phyloP scores from a whole-genome alignment of 2,113 vertebrate genomes.

The Ctenomys sociabilis region DNA sequence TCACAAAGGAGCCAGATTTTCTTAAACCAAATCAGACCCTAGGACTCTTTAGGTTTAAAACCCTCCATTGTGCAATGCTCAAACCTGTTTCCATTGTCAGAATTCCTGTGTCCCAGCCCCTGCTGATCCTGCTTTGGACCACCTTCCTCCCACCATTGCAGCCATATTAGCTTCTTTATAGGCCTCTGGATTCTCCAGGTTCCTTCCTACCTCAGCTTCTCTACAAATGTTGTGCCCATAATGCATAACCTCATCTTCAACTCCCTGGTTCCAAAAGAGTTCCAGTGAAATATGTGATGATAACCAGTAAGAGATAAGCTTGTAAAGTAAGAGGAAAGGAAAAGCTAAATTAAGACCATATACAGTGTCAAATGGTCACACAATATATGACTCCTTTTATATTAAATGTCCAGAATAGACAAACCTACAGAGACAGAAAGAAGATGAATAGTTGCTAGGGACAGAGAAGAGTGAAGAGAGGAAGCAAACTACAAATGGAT shows the following conservation, averaged over 20 bases:
- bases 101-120: not conserved
- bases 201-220: not conserved
- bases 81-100: not conserved
- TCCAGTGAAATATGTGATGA: not conserved
- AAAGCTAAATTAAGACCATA: not conserved
- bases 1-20: not conserved
- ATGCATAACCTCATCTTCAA: not conserved
- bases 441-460: no score
- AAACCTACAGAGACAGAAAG: not conserved
- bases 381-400: not conserved
- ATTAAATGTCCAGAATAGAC: not conserved
- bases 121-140: rapidly evolving
- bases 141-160: rapidly evolving
- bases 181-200: not conserved
- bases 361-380: not conserved
- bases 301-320: not conserved
- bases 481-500: rapidly evolving
- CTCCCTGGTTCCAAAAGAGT: not conserved
- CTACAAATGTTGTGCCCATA: rapidly evolving
- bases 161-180: rapidly evolving
- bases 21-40: not conserved
- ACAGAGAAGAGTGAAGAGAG: rapidly evolving
- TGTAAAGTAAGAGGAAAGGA: not conserved
- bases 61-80: not conserved
- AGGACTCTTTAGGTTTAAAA: not conserved